phyloP scores from a whole-genome alignment of 2,888 invertebrate genomes.

The Lomographa bimaculata region DNA sequence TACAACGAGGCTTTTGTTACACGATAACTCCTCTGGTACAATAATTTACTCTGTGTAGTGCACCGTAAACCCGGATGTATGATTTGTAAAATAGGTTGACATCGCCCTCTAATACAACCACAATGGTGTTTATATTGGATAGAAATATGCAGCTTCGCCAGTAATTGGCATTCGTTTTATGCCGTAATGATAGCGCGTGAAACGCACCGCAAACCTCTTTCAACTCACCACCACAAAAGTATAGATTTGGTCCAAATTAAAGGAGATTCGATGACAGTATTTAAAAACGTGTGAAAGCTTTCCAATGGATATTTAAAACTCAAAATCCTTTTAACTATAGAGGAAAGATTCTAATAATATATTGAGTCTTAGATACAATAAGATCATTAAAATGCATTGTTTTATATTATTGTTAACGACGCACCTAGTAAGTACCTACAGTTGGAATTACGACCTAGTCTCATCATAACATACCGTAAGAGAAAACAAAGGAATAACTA shows the following conservation, averaged over 20 bases:
- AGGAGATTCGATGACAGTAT: slow-evolving; percentile 13
- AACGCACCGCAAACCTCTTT: slow-evolving; percentile 47
- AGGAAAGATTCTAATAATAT: too few species aligned
- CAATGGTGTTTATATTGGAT: slow-evolving; percentile 49
- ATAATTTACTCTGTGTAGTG: slow-evolving; percentile 36
- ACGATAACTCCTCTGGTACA: too few species aligned
- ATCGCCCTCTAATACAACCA: slow-evolving; percentile 49
- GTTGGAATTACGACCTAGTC: too few species aligned
- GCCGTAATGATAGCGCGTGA: slow-evolving; percentile 51
- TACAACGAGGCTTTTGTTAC: too few species aligned
- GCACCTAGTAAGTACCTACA: too few species aligned
- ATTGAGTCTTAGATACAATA: too few species aligned
- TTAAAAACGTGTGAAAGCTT: neutral
- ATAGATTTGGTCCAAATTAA: slow-evolving; percentile 23
- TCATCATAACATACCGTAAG: too few species aligned
- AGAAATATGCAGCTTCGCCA: slow-evolving; percentile 53
- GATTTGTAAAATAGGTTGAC: slow-evolving; percentile 47
- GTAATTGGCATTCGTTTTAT: slow-evolving; percentile 61
- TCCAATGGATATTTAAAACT: too few species aligned
- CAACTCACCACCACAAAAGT: slow-evolving; percentile 40
- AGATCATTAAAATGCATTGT: too few species aligned
- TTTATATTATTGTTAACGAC: too few species aligned
- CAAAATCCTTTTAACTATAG: too few species aligned
- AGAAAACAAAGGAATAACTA: too few species aligned
- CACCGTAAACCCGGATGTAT: slow-evolving; percentile 41